phyloP scores from a whole-genome alignment of 2,797 vertebrate species.

The Fratercula arctica region DNA sequence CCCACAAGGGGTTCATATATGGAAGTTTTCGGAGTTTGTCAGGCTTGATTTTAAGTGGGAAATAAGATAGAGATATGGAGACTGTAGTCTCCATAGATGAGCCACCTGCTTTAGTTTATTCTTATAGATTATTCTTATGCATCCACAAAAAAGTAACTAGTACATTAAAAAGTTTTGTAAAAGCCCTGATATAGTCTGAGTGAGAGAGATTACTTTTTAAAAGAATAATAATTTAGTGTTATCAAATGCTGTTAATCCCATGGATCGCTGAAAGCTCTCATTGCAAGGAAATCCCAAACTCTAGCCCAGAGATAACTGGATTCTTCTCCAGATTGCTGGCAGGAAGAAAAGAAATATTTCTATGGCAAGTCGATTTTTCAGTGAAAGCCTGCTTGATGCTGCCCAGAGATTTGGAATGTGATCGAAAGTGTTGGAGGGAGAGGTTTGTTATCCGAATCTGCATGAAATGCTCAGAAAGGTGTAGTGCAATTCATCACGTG shows the following conservation, averaged over 20 bases:
- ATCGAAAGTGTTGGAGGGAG: neutral
- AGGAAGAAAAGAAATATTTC: neutral
- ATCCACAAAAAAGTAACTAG: neutral
- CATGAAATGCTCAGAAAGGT: neutral
- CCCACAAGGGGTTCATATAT: neutral
- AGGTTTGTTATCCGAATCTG: neutral
- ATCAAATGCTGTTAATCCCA: neutral
- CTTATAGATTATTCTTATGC: neutral
- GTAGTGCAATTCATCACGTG: neutral
- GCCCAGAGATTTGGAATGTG: neutral
- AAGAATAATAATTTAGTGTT: neutral
- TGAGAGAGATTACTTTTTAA: neutral
- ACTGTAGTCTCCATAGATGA: neutral
- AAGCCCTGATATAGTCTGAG: neutral
- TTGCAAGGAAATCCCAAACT: neutral
- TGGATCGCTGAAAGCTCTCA: neutral
- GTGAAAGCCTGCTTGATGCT: neutral
- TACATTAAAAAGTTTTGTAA: neutral
- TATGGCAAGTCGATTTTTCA: neutral
- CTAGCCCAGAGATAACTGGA: neutral
- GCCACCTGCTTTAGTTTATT: neutral
- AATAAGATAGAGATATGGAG: neutral
- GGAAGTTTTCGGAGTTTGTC: neutral
- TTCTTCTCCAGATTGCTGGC: neutral
- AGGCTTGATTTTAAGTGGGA: neutral